Evolutionary conservation across 2,888 invertebrate species (phyloP).

Genomic region (Sinotaia quadrata): DNA sequence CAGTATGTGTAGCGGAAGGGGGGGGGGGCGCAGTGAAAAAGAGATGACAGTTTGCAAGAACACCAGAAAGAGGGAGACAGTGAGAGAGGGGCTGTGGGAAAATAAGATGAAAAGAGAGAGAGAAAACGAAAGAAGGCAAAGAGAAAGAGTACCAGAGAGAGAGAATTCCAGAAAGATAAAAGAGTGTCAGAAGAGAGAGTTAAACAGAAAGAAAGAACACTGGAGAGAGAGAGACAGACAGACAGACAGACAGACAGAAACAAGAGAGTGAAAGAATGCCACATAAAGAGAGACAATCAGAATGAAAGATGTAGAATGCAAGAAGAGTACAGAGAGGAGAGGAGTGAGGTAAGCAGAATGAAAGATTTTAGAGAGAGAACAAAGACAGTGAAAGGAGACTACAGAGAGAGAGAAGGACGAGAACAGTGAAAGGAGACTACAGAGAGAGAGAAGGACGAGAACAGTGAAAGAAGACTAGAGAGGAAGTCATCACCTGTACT

Average conservation of each 20-base stretch:
- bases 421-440: background rate
- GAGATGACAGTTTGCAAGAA: no score
- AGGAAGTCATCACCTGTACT: no score
- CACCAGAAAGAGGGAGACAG: no score
- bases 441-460: background rate
- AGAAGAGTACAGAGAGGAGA: background rate
- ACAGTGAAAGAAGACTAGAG: no score
- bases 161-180: no score
- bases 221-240: background rate
- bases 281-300: background rate
- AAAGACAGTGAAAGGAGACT: background rate
- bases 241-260: background rate
- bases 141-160: no score
- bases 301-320: background rate
- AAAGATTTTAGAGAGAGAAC: background rate
- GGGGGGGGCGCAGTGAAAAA: no score
- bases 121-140: background rate
- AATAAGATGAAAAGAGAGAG: background rate
- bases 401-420: background rate
- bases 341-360: background rate
- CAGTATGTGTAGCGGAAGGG: no score
- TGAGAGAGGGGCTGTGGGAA: background rate
- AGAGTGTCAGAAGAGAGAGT: background rate
- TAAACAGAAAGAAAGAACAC: background rate
- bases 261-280: background rate